These are phyloP conservation scores for Steatornis caripensis DNA, from an alignment of 2,113 vertebrate genomes.

Conservation along the genomic window DNA sequence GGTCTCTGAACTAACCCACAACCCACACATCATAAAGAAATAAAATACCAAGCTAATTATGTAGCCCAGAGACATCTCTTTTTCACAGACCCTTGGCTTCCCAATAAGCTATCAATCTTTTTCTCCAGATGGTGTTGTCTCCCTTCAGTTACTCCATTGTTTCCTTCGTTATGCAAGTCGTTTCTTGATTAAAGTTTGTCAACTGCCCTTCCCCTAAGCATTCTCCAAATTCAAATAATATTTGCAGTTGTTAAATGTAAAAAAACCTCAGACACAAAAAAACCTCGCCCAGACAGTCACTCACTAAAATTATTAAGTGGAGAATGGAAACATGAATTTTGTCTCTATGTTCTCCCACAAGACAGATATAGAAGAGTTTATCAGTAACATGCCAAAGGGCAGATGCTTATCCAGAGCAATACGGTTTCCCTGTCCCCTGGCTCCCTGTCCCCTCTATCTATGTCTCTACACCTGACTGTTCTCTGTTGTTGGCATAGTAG, in stretches of 20 bases:
- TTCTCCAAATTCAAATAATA: not conserved
- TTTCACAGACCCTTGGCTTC: not conserved
- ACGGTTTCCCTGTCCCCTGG: not conserved
- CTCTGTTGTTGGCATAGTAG: not conserved
- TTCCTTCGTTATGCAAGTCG: not conserved
- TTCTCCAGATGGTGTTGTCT: conserved; percentile 34
- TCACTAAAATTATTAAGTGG: not conserved
- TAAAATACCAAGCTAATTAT: not conserved
- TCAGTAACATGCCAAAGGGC: not conserved
- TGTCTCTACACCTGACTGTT: not conserved
- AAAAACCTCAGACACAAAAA: not conserved
- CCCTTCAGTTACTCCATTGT: conserved; percentile 23
- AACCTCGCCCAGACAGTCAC: rapidly evolving
- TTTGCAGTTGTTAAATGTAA: not conserved
- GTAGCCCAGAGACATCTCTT: not conserved
- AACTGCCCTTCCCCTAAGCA: not conserved
- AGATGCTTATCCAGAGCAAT: not conserved
- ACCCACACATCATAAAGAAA: not conserved
- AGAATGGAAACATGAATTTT: not conserved
- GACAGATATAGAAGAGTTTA: not conserved
- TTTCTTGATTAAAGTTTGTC: conserved; percentile 34
- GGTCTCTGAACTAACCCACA: not conserved
- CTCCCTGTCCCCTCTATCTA: not conserved
- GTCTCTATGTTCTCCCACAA: not conserved
- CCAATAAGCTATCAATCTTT: not conserved